Percentiles rank a stretch among this genome's conserved stretches.
These are phyloP conservation scores for Lethocerus indicus DNA, from an alignment of 1,140 invertebrate species.

Conservation along the genomic window DNA sequence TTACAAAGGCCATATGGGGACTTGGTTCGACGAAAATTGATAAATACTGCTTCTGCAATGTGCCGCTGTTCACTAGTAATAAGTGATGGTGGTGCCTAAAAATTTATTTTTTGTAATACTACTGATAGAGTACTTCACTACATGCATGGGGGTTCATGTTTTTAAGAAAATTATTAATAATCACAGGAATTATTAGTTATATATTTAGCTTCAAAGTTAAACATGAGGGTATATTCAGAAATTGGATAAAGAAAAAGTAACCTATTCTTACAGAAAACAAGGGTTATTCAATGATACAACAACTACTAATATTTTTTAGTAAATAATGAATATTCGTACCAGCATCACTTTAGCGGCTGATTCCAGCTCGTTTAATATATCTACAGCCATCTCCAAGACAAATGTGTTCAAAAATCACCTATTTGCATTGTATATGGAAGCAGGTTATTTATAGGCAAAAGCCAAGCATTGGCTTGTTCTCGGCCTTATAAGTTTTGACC, in stretches of 20 bases:
- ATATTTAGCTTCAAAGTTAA: not conserved
- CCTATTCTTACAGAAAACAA: not conserved
- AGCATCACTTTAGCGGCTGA: constrained; percentile 47
- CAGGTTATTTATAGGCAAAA: too few relatives aligned
- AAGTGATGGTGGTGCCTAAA: constrained; percentile 64
- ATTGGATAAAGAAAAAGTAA: not conserved
- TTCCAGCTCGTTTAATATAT: constrained; percentile 41
- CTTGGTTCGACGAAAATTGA: constrained; percentile 65
- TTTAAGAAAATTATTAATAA: not conserved
- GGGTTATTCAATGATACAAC: not conserved
- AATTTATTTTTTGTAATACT: constrained; percentile 12
- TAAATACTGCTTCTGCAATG: constrained; percentile 58
- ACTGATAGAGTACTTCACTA: not conserved
- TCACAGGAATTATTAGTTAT: not conserved
- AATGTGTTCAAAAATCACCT: too few relatives aligned
- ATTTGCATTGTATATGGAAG: too few relatives aligned
- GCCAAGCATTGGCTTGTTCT: too few relatives aligned
- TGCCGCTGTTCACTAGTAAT: constrained; percentile 59
- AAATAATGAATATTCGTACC: constrained; percentile 27
- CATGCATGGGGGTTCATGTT: not conserved
- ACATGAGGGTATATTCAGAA: not conserved
- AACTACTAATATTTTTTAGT: not conserved
- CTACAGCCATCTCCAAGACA: constrained; percentile 9
- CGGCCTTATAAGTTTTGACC: too few relatives aligned
- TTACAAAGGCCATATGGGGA: constrained; percentile 65